Percentiles rank a stretch among this genome's conserved stretches.
Conservation (phyloP, 2,797 vertebrate genomes). For the Esox masquinongy region DNA sequence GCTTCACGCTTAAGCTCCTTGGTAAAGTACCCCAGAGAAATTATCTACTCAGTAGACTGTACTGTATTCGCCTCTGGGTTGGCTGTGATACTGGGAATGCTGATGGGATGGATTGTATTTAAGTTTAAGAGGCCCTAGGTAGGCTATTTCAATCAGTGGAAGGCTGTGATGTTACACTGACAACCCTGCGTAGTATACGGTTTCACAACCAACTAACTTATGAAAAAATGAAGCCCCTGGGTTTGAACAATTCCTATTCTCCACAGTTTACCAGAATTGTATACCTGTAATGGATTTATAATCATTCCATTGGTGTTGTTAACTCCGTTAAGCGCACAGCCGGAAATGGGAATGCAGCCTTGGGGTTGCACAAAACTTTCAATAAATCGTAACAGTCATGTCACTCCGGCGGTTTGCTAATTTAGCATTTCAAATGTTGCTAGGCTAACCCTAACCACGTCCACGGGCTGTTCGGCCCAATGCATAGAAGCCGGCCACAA, state of each 20-base stretch:
- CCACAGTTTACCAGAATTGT: neutral
- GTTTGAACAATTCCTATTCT: neutral
- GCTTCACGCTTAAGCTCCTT: neutral
- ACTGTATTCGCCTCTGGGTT: neutral
- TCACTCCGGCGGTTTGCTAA: neutral
- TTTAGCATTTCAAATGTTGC: neutral
- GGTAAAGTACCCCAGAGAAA: neutral
- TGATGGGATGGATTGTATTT: neutral
- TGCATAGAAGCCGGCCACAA: too few species aligned
- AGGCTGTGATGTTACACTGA: neutral
- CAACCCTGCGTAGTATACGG: neutral
- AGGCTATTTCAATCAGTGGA: neutral
- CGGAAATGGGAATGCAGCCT: neutral
- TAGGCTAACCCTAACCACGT: too few species aligned
- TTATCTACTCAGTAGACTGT: constrained; percentile 1
- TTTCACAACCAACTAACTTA: too few species aligned
- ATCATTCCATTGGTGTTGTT: neutral
- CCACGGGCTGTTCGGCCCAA: too few species aligned
- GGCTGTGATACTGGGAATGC: neutral
- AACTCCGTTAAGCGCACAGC: neutral
- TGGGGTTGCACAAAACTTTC: neutral
- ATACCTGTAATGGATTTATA: too few species aligned
- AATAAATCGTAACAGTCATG: neutral
- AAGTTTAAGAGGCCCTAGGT: neutral
- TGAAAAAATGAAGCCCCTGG: too few species aligned